Conservation (phyloP, 2,113 vertebrate species). For the Lipotes vexillifer region DNA sequence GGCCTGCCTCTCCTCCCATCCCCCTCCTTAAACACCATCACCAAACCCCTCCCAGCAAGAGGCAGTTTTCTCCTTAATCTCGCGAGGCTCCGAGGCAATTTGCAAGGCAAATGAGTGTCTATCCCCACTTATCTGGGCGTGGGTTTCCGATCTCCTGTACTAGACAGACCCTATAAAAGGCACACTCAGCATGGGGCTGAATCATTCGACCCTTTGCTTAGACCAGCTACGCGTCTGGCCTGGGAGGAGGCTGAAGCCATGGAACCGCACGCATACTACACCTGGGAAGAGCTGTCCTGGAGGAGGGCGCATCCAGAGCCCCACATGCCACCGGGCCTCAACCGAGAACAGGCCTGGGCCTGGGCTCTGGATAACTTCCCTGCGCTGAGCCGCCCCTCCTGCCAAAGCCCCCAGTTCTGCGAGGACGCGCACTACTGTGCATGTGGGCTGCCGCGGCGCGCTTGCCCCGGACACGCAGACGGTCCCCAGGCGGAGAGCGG, state of each 20-base stretch:
- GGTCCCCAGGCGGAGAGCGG: neutral
- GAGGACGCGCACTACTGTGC: accelerated
- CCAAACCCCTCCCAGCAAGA: too few relatives aligned
- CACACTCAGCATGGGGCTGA: accelerated
- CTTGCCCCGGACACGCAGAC: accelerated
- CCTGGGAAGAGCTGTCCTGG: too few relatives aligned
- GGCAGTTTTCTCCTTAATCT: neutral
- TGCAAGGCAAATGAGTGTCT: neutral
- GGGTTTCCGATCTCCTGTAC: too few relatives aligned
- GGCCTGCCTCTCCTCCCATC: neutral
- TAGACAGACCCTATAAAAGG: neutral
- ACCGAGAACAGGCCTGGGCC: neutral
- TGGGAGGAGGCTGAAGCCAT: neutral
- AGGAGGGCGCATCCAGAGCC: neutral
- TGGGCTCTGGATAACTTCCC: neutral
- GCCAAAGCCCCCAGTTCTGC: too few relatives aligned
- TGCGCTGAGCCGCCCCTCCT: neutral
- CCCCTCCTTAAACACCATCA: neutral
- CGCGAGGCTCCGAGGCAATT: neutral
- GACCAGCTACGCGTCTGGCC: neutral
- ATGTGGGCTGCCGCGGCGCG: accelerated
- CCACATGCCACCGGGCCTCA: neutral
- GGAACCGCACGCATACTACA: accelerated
- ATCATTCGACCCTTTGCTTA: neutral
- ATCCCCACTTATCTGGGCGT: accelerated